A percentile compares a stretch with the other conserved stretches of the same genome.
These are phyloP conservation scores for Rhinoraja longicauda DNA, from an alignment of 2,797 vertebrate genomes.

Conservation along the genomic window DNA sequence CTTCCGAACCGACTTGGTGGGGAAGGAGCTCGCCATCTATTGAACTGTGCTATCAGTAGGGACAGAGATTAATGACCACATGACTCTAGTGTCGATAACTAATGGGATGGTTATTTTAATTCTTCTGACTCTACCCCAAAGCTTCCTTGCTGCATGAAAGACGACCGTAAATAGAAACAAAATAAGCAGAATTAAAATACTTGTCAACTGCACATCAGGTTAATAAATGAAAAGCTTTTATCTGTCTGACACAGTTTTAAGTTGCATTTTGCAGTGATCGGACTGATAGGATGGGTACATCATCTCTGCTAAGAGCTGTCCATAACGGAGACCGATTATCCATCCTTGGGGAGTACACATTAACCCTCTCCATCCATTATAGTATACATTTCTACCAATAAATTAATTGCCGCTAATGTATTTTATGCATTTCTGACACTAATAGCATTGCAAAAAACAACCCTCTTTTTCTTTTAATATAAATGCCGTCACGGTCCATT, in stretches of 20 bases:
- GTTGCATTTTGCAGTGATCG: conserved; percentile 16
- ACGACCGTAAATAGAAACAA: background rate
- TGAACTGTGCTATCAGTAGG: background rate
- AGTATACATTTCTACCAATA: conserved; percentile 27
- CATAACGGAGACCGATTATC: conserved; percentile 6
- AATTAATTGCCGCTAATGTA: conserved; percentile 31
- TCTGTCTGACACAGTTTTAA: conserved; percentile 30
- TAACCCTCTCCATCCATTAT: conserved; percentile 35
- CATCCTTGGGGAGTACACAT: background rate
- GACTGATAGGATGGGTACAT: background rate
- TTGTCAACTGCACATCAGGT: conserved; percentile 32
- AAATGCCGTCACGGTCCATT: background rate
- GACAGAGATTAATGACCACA: background rate
- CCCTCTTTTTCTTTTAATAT: background rate
- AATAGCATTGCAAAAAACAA: conserved; percentile 23
- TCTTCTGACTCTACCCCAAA: background rate
- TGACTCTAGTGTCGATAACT: background rate
- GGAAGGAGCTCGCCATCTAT: background rate
- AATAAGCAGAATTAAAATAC: conserved; percentile 32
- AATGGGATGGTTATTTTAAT: background rate
- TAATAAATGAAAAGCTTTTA: conserved; percentile 37
- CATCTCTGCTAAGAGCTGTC: conserved; percentile 16
- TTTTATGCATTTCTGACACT: conserved; percentile 21
- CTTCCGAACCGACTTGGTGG: too few species aligned
- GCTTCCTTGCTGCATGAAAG: background rate